These are phyloP conservation scores for Patiria miniata DNA, from an alignment of 35 echinoderm and acorn worm genomes.

Conservation along the genomic window DNA sequence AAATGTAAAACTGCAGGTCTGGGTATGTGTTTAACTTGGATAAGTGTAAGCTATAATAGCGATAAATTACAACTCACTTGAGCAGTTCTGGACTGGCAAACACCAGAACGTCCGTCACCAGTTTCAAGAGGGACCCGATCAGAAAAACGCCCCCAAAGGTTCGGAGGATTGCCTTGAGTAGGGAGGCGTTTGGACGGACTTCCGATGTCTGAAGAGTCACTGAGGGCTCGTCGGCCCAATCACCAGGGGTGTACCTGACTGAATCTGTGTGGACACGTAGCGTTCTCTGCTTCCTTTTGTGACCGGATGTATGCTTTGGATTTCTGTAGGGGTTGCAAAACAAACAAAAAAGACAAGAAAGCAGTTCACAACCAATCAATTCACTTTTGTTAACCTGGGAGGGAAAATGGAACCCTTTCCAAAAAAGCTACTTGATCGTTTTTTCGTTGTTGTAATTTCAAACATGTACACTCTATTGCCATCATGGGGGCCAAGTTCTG, in stretches of 20 bases:
- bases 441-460: too few species aligned
- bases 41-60: too few species aligned
- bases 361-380: too few species aligned
- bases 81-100: constrained; percentile 87
- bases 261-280: neutral
- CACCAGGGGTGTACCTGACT: neutral
- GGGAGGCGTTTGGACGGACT: constrained; percentile 44
- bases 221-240: neutral
- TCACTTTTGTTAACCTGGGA: too few species aligned
- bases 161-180: constrained; percentile 53
- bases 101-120: constrained; percentile 69
- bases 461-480: too few species aligned
- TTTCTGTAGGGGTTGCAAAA: neutral
- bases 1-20: too few species aligned
- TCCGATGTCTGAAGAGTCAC: neutral
- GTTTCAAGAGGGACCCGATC: constrained; percentile 63
- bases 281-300: neutral
- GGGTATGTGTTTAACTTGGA: too few species aligned
- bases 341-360: too few species aligned
- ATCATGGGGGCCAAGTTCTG: too few species aligned
- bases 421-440: too few species aligned
- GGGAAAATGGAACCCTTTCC: too few species aligned
- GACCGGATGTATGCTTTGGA: neutral
- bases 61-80: constrained; percentile 65
- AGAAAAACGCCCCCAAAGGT: constrained; percentile 65